Percentiles rank a stretch among this genome's conserved stretches.
phyloP scores from a whole-genome alignment of 1,140 invertebrate genomes.

The Aleiodes sp. region DNA sequence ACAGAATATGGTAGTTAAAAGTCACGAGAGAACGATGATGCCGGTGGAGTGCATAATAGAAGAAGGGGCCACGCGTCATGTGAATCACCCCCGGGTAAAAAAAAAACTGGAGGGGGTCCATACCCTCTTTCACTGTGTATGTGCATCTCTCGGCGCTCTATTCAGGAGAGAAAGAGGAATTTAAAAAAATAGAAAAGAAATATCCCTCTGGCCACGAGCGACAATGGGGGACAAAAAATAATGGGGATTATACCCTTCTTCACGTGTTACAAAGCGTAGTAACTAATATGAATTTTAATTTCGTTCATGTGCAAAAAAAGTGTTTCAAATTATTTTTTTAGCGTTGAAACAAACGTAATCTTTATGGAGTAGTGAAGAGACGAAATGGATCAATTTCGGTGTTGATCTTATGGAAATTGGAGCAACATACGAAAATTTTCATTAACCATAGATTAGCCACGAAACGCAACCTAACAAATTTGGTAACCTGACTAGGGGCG shows the following conservation, averaged over 20 bases:
- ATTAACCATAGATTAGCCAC: no score
- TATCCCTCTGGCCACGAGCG: not conserved
- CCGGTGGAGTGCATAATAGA: not conserved
- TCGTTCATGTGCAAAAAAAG: not conserved
- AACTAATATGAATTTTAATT: conserved; percentile 29
- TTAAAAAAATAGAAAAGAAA: no score
- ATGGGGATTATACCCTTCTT: not conserved
- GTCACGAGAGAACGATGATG: not conserved
- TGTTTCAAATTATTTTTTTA: not conserved
- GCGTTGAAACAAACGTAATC: no score
- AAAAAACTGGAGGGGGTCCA: not conserved
- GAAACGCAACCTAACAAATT: no score
- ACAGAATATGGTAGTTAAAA: not conserved
- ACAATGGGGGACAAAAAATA: not conserved
- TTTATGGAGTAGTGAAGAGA: no score
- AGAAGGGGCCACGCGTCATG: not conserved
- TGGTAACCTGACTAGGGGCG: no score
- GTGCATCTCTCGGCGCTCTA: not conserved
- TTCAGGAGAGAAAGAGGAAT: not conserved
- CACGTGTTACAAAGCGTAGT: conserved; percentile 9
- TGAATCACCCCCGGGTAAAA: conserved; percentile 40
- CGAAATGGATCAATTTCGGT: no score
- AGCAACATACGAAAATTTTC: no score
- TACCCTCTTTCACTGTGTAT: no score
- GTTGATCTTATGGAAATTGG: no score